Evolutionary conservation across 2,113 vertebrate genomes (phyloP).

Genomic region (Heterocephalus glaber): DNA sequence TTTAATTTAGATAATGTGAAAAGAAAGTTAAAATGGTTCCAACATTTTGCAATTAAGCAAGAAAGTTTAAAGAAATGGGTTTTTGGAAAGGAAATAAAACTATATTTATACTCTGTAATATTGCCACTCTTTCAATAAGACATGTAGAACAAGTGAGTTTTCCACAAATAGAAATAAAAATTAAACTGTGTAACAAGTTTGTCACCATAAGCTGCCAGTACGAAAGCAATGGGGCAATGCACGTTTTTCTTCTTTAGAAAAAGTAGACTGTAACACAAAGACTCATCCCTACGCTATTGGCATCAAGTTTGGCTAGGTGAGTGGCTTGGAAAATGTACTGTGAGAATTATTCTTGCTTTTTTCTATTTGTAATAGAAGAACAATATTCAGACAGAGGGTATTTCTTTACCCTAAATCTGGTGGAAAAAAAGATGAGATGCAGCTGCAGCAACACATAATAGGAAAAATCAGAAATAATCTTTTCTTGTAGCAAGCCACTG

Average conservation of each 20-base stretch:
- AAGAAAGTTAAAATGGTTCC: slow-evolving; percentile 57
- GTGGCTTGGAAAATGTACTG: not conserved
- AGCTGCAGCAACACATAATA: not conserved
- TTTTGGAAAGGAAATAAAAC: slow-evolving; percentile 69
- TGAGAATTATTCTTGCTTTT: not conserved
- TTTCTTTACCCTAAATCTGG: not conserved
- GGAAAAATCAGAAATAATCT: not conserved
- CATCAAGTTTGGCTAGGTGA: not conserved
- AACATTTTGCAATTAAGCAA: slow-evolving; percentile 67
- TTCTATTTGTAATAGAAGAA: not conserved
- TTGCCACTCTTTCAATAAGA: slow-evolving; percentile 56
- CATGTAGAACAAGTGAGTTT: slow-evolving; percentile 11
- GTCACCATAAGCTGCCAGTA: not conserved
- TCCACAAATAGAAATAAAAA: slow-evolving; percentile 61
- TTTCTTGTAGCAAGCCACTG: not conserved
- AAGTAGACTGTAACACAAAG: not conserved
- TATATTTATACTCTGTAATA: slow-evolving; percentile 60
- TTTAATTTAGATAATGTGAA: slow-evolving; percentile 65
- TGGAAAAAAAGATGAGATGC: not conserved
- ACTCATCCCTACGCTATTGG: not conserved
- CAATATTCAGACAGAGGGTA: not conserved
- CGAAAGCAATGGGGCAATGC: not conserved
- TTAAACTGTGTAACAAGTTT: not conserved
- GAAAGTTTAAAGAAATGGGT: slow-evolving; percentile 63
- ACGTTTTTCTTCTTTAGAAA: not conserved